Evolutionary conservation across 30 jellyfish, hydroid and myxozoan genomes (phyloP), one percentile per base, ranked within the genome.

Genomic region (Nemopilema nomurai): DNA sequence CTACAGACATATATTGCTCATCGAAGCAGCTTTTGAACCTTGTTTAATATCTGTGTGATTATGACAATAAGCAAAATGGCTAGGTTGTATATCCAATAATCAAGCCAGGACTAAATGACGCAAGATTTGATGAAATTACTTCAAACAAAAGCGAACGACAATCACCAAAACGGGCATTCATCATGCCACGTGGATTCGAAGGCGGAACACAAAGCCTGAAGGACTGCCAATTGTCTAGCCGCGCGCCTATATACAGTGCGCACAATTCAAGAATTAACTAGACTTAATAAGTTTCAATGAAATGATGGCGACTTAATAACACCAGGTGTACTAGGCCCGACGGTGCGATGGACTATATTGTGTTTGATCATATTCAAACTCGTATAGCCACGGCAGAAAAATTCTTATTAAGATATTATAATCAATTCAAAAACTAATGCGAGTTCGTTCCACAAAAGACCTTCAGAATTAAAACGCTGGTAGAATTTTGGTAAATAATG

Each of bases 61-160:
- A 41, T 41, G 13, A 41, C 57, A 13, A 41, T 41, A 6, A 41
- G 57, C 13, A 41, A 41, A 41, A 41, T 41, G 57, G 57, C 13
- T 41, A 41, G 13, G 13, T 41, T 41, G 57, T 13, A 29, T 22
- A 41, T 21, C 83, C 83, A 73, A 73, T 73, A 64, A 73, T 32
- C 41, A 20, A 16, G 23, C 23, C 20, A 7, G 18, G 28, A 3
- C 69, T 31, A 32, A 73, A 7, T 73, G 83, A 69, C 83, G 83
- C 69, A 69, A 73, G 83, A 73, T 73, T 73, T 73, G 83, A 73
- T 73, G 51, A 23, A 73, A 73, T 73, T 73, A 73, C 0, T 23
- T 13, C 13, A 41, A 3, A 41, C 13, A 41, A 41, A 41, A 41
- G 57, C 57, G 57, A 13, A 13, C 57, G 57, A 41, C 57, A 3